A percentile compares a stretch with the other conserved stretches of the same genome.
Evolutionary conservation across 2,888 invertebrate genomes (phyloP).

Genomic region (Euplexia lucipara): DNA sequence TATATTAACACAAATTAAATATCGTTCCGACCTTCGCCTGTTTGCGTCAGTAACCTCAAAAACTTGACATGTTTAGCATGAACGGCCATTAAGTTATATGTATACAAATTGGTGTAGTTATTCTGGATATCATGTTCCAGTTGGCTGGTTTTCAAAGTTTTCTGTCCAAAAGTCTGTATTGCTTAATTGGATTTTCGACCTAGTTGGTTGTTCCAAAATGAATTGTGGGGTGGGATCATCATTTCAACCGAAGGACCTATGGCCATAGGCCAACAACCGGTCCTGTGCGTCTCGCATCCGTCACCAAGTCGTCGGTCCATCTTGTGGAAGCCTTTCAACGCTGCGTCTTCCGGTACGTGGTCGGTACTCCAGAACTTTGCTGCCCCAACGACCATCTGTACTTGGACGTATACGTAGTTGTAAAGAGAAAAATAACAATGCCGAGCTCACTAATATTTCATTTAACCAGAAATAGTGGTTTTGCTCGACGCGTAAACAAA

Average conservation of each 20-base stretch:
- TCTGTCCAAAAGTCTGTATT: not conserved
- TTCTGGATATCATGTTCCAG: constrained; percentile 40
- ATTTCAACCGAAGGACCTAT: too few relatives aligned
- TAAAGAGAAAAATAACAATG: not conserved
- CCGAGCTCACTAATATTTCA: not conserved
- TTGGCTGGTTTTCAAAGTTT: constrained; percentile 50
- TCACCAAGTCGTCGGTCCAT: too few relatives aligned
- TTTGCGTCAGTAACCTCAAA: constrained; percentile 57
- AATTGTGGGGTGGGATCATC: too few relatives aligned
- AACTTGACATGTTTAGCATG: constrained; percentile 54
- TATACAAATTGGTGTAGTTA: constrained; percentile 18
- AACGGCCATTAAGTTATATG: constrained; percentile 37
- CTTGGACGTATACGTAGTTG: not conserved
- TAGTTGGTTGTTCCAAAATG: constrained; percentile 3
- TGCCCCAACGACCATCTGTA: too few relatives aligned
- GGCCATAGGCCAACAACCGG: too few relatives aligned
- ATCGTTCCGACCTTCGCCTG: constrained; percentile 52
- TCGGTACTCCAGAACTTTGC: too few relatives aligned
- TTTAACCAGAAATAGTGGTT: constrained; percentile 28
- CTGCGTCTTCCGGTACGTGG: too few relatives aligned
- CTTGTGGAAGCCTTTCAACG: too few relatives aligned
- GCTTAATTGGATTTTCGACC: not conserved
- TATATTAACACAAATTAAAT: constrained; percentile 57
- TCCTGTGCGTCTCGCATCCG: too few relatives aligned
- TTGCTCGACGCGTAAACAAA: constrained; percentile 38